Base-by-base conservation (phyloP, 2,888 invertebrate genomes). In the Hedya salicella region DNA sequence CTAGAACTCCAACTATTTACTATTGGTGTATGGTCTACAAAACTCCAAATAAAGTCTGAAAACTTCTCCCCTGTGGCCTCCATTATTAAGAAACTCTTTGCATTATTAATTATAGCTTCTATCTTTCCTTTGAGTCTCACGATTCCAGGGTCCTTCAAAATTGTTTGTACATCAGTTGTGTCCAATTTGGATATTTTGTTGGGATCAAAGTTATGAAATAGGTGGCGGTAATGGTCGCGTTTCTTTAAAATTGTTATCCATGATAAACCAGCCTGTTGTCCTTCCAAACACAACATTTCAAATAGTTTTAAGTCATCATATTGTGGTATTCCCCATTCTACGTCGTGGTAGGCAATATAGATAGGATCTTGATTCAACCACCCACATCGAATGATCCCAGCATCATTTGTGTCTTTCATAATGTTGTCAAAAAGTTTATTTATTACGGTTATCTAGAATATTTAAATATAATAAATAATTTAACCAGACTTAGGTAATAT, bases 221-320 rank as follows among this genome's bases (percentile, higher is more conserved):
- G 44, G 66, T 77, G 75, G 52, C 80, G 76, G 62, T 91, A 91
- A 56, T 78, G 77, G 2, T 85, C 77, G 72, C 91, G 82, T 77
- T 89, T 91, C 70, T 88, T 90, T 39, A 91, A 71, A 67, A 91
- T 81, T 59, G 89, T 90, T 66, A 89, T 69, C 91, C 91, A 91
- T 6, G 91, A 88, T 6, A 91, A 74, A 1, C 91, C 91, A 32
- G 91, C 90, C 79, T 91, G 91, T 75, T 91, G 91, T 2, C 91
- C 90, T 83, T 91, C 91, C 69, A 91, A 79, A 63, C 91, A 90
- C 46, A 91, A 67, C 85, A 90, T 87, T 77, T 91, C 89, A 78
- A 91, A 91, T 54, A 91, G 78, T 49, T 74, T 73, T 62, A 75
- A 63, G 49, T 74, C 81, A 48, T 86, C 75, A 67, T 76, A 78